Evolutionary conservation across 2,797 vertebrate genomes (phyloP).

Genomic region (Pterois miles): DNA sequence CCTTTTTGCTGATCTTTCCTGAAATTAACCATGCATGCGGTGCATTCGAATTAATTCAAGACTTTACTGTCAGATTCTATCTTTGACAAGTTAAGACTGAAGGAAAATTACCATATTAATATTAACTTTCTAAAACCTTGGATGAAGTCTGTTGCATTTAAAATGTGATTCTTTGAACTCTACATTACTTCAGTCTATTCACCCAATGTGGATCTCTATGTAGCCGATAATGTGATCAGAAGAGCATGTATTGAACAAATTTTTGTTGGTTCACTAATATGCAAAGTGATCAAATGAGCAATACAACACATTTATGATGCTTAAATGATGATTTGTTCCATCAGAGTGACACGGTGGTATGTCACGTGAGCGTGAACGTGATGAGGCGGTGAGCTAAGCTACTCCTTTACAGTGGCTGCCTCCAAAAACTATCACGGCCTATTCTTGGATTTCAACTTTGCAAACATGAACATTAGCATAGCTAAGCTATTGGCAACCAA

Average conservation of each 20-base stretch:
- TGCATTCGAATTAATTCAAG: slow-evolving; percentile 1
- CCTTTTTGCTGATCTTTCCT: not conserved
- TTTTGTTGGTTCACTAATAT: not conserved
- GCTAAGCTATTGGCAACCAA: not conserved
- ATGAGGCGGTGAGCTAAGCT: not conserved
- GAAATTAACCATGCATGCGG: not conserved
- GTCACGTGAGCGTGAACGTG: not conserved
- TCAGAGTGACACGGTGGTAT: not conserved
- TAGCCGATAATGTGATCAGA: not conserved
- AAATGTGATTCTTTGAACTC: slow-evolving; percentile 11
- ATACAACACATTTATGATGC: not conserved
- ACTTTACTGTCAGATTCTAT: not conserved
- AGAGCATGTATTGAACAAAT: not conserved
- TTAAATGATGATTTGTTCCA: not conserved
- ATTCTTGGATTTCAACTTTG: not conserved
- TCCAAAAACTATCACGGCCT: not conserved
- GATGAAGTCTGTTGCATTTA: not conserved
- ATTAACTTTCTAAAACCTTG: slow-evolving; percentile 1
- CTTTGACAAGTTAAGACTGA: not conserved
- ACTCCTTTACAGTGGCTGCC: not conserved
- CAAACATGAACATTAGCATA: not conserved
- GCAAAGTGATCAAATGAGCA: not conserved
- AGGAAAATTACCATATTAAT: not conserved
- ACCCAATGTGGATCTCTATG: not conserved
- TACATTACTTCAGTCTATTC: not conserved